Evolutionary conservation across 1,140 invertebrate species (phyloP), one percentile per base, ranked within the genome.

Genomic region (Diabrotica virgifera): DNA sequence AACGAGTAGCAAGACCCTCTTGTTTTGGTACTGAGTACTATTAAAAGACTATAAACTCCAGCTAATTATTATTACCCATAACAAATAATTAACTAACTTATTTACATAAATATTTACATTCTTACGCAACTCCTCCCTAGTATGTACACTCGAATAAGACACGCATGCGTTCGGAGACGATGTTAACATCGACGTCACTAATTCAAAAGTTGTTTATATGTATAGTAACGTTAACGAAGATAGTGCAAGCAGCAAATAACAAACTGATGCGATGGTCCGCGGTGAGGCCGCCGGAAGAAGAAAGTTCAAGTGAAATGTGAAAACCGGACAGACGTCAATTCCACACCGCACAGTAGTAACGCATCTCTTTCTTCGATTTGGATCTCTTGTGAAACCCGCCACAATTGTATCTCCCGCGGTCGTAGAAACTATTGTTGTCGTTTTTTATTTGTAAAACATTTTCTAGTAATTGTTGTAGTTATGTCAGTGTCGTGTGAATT

Each of bases 191-290:
- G 8, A 57, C 55, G 55, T 57, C 35, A 57, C 53, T 24, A 11
- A 11, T 36, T 57, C n/a, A 57, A 57, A 57, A 57, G 55, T 57
- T 57, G 36, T 57, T 57, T 37, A 57, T 57, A 57, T 57, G 55
- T n/a, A 57, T 57, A 57, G 24, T 57, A 24, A 57, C 36, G 55
- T 57, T 36, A 57, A 57, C 36, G 55, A 46, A 36, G 36, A 57
- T 57, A 57, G 55, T 37, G 53, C 35, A 36, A 10, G 12, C 35
- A 57, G 24, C 36, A 57, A 9, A 24, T 24, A 55, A 55, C 53
- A 55, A 55, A 57, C 35, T 57, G 55, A 57, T 57, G 55, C 37
- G 35, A 10, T 46, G 8, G 40, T 24, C 35, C 37, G 55, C 37
- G 10, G 8, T 46, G 8, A n/a, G 40, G 40, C 24, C 24, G 36